These are phyloP conservation scores for Caranx melampygus DNA, from an alignment of 2,113 vertebrate genomes.

Conservation along the genomic window DNA sequence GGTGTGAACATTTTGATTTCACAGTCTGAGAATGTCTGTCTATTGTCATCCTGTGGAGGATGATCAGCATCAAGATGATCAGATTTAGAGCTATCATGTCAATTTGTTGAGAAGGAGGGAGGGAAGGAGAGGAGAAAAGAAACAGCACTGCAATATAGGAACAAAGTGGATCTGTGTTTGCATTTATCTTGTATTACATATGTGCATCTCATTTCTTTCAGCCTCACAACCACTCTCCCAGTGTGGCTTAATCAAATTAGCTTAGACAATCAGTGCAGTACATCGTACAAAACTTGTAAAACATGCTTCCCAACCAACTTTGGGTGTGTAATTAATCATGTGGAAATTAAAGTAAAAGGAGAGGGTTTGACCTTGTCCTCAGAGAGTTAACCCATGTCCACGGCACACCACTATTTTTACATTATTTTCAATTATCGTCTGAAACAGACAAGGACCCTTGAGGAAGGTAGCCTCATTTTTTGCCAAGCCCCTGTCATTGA, in stretches of 20 bases:
- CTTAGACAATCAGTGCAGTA: constrained; percentile 42
- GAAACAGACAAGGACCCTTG: constrained; percentile 74
- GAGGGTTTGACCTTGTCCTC: constrained; percentile 76
- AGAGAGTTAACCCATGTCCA: constrained; percentile 76
- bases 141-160: neutral
- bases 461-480: constrained; percentile 77
- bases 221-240: constrained; percentile 18
- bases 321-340: constrained; percentile 80
- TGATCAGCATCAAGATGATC: constrained; percentile 57
- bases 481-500: constrained; percentile 74
- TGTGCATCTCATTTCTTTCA: constrained; percentile 36
- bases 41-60: constrained; percentile 56
- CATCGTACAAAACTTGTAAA: constrained; percentile 66
- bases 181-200: constrained; percentile 20
- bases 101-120: constrained; percentile 18
- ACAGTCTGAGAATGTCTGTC: constrained; percentile 52
- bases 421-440: constrained; percentile 85
- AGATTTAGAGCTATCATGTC: constrained; percentile 40
- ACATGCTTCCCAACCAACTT: constrained; percentile 57
- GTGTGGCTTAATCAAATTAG: constrained; percentile 40
- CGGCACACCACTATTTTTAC: constrained; percentile 82
- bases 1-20: constrained; percentile 72
- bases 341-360: constrained; percentile 79
- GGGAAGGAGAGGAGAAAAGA: constrained; percentile 18
- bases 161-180: constrained; percentile 22